These are phyloP conservation scores for Psix sp. DNA, from an alignment of 1,140 invertebrate species.

Conservation along the genomic window DNA sequence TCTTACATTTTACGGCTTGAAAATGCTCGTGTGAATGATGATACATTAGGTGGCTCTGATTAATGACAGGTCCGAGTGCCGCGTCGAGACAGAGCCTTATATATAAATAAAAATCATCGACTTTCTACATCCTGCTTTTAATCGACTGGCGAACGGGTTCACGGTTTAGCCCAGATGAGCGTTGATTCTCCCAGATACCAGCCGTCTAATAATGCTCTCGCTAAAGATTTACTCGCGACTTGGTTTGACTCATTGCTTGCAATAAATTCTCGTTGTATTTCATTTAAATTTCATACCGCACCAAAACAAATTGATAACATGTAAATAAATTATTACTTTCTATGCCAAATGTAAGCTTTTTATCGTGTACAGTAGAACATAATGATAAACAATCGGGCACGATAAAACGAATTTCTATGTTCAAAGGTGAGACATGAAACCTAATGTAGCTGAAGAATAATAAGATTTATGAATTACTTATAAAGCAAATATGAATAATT, in stretches of 20 bases:
- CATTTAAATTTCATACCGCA: no score
- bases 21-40: slow-evolving; percentile 26
- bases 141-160: slow-evolving; percentile 15
- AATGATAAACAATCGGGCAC: no score
- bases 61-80: slow-evolving; percentile 26
- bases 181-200: slow-evolving; percentile 3
- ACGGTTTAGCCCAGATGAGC: slow-evolving; percentile 9
- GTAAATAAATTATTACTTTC: no score
- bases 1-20: slow-evolving; percentile 22
- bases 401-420: no score
- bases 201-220: background rate
- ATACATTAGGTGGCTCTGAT: slow-evolving; percentile 37
- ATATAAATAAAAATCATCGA: slow-evolving; percentile 22
- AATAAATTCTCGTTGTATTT: background rate
- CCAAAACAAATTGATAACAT: no score
- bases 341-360: no score
- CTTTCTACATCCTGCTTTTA: slow-evolving; percentile 37
- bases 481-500: no score
- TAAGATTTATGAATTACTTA: no score
- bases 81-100: slow-evolving; percentile 1
- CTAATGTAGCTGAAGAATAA: no score
- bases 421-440: no score
- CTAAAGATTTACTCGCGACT: slow-evolving; percentile 2
- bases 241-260: background rate
- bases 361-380: no score